These are phyloP conservation scores for Melanostoma scalare DNA, from an alignment of 2,888 invertebrate genomes.

Conservation along the genomic window DNA sequence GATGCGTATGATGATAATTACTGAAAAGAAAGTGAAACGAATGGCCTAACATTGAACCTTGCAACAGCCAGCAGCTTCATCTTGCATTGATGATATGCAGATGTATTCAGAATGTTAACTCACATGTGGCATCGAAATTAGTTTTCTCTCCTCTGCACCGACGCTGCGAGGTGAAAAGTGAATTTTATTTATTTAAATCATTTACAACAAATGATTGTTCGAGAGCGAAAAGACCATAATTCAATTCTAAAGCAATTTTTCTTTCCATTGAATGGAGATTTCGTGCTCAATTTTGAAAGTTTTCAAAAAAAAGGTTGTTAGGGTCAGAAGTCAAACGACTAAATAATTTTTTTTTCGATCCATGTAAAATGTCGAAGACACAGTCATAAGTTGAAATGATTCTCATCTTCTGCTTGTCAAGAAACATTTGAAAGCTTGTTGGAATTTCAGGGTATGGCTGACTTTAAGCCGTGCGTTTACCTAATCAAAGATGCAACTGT, in stretches of 20 bases:
- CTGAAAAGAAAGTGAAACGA: constrained; percentile 65
- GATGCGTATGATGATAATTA: constrained; percentile 41
- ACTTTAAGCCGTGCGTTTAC: too few relatives aligned
- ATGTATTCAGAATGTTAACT: constrained; percentile 36
- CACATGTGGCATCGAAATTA: constrained; percentile 47
- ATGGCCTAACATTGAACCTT: constrained; percentile 55
- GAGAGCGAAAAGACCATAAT: not conserved
- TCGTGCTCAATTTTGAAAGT: too few relatives aligned
- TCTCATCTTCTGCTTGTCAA: too few relatives aligned
- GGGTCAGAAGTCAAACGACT: too few relatives aligned
- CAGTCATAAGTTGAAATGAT: too few relatives aligned
- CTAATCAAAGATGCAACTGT: not conserved
- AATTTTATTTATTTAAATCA: constrained; percentile 9
- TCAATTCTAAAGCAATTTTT: not conserved
- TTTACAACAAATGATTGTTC: not conserved
- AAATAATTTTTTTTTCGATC: too few relatives aligned
- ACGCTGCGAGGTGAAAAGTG: not conserved
- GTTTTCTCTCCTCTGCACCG: not conserved
- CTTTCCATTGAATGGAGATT: too few relatives aligned
- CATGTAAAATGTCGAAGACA: too few relatives aligned
- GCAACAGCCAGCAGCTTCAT: constrained; percentile 6
- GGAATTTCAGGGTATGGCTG: too few relatives aligned
- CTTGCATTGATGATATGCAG: constrained; percentile 24
- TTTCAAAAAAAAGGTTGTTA: too few relatives aligned
- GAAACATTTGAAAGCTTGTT: too few relatives aligned